phyloP scores from a whole-genome alignment of 2,888 invertebrate genomes.

The Ganaspis brasiliensis region DNA sequence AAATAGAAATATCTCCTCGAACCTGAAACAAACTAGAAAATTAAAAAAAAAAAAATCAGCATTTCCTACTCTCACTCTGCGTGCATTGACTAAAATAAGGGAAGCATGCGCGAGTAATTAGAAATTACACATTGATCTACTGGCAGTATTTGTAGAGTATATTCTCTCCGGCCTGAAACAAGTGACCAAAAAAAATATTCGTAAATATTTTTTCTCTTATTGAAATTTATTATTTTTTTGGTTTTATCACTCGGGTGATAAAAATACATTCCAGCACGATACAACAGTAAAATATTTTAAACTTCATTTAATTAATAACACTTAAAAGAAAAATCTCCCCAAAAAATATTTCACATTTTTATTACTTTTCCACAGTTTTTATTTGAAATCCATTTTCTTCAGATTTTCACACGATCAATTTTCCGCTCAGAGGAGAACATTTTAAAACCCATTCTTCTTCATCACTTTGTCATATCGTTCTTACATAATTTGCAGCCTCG shows the following conservation, averaged over 20 bases:
- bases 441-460: conserved; percentile 3
- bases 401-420: background rate
- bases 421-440: background rate
- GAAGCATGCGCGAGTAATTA: conserved; percentile 7
- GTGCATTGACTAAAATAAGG: conserved; percentile 15
- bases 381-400: background rate
- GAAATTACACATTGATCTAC: too few species aligned
- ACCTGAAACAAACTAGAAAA: too few species aligned
- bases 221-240: too few species aligned
- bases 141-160: background rate
- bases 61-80: background rate
- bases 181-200: background rate
- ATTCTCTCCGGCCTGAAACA: background rate
- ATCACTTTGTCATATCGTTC: background rate
- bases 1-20: too few species aligned
- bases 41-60: too few species aligned
- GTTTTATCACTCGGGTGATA: too few species aligned
- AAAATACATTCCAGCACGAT: too few species aligned
- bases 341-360: background rate
- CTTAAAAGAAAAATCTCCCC: too few species aligned
- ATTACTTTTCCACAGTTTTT: background rate
- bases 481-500: background rate
- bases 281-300: too few species aligned
- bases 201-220: background rate
- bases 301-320: too few species aligned